A percentile compares a stretch with the other conserved stretches of the same genome.
Conservation (phyloP, 2,888 invertebrate species). For the Choreutis nemorana region DNA sequence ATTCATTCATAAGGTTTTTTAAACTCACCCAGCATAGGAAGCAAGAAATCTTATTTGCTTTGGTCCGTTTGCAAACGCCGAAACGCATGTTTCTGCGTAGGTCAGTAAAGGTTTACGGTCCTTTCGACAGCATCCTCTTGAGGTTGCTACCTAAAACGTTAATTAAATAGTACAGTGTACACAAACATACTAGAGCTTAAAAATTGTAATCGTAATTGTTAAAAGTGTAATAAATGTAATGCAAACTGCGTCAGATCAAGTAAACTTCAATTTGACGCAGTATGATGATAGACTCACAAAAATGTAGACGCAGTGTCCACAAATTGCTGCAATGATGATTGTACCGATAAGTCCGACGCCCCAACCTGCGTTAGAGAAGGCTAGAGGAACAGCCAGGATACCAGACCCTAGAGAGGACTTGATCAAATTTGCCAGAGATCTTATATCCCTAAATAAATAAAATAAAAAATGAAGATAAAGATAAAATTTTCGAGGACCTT, state of each 20-base stretch:
- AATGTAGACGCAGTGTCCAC: conserved; percentile 53
- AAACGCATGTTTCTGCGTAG: conserved; percentile 70
- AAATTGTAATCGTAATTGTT: too few relatives aligned
- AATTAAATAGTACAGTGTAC: too few relatives aligned
- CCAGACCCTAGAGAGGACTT: conserved; percentile 74
- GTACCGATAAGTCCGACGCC: conserved; percentile 68
- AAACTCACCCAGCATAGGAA: conserved; percentile 56
- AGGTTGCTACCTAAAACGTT: conserved; percentile 47
- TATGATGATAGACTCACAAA: conserved; percentile 45
- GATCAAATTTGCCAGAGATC: conserved; percentile 49
- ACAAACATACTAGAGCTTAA: too few relatives aligned
- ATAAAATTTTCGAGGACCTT: too few relatives aligned
- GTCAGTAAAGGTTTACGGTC: conserved; percentile 56
- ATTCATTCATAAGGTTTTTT: too few relatives aligned
- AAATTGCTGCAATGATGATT: conserved; percentile 42
- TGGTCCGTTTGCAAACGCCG: conserved; percentile 68
- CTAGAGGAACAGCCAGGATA: conserved; percentile 75
- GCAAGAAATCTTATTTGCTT: conserved; percentile 47
- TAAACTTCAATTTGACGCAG: too few relatives aligned
- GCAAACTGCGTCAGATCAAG: too few relatives aligned
- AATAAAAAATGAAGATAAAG: too few relatives aligned
- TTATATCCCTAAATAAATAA: conserved; percentile 44
- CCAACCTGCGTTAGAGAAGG: conserved; percentile 74
- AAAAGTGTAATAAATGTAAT: too few relatives aligned
- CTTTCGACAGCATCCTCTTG: conserved; percentile 44